Evolutionary conservation across 2,888 invertebrate genomes (phyloP).

Genomic region (Mantis religiosa): DNA sequence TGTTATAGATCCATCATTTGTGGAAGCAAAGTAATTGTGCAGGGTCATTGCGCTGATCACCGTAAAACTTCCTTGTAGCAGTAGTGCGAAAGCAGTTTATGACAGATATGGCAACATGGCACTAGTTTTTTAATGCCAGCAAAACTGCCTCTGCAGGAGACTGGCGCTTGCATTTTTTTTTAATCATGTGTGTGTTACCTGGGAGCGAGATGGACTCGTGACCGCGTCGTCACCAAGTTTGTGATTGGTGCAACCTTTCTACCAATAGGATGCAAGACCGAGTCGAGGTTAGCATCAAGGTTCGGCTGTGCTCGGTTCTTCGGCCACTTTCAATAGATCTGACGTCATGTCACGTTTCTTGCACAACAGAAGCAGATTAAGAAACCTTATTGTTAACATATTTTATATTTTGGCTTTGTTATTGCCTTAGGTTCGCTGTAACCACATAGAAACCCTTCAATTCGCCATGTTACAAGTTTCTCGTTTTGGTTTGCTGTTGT

Average conservation of each 20-base stretch:
- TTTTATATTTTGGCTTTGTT: too few relatives aligned
- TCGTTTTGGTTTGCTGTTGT: too few relatives aligned
- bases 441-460: too few relatives aligned
- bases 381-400: too few relatives aligned
- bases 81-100: background rate
- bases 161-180: slow-evolving; percentile 12
- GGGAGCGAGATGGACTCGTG: slow-evolving; percentile 26
- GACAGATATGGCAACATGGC: slow-evolving; percentile 22
- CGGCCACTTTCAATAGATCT: slow-evolving; percentile 19
- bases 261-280: slow-evolving; percentile 29
- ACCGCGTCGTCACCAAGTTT: slow-evolving; percentile 24
- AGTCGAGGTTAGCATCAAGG: slow-evolving; percentile 6
- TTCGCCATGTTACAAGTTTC: too few relatives aligned
- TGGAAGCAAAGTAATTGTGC: too few relatives aligned
- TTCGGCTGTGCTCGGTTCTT: slow-evolving; percentile 20
- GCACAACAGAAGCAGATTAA: background rate
- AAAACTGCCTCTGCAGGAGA: slow-evolving; percentile 22
- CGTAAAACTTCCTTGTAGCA: too few relatives aligned
- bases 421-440: too few relatives aligned
- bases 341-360: slow-evolving; percentile 19
- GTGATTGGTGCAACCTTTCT: slow-evolving; percentile 20
- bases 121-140: slow-evolving; percentile 11
- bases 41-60: too few relatives aligned
- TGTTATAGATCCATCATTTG: too few relatives aligned
- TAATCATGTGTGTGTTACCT: background rate